Evolutionary conservation across 37 sponge, comb jelly and placozoan species (phyloP).

Genomic region (Eunapius fragilis): DNA sequence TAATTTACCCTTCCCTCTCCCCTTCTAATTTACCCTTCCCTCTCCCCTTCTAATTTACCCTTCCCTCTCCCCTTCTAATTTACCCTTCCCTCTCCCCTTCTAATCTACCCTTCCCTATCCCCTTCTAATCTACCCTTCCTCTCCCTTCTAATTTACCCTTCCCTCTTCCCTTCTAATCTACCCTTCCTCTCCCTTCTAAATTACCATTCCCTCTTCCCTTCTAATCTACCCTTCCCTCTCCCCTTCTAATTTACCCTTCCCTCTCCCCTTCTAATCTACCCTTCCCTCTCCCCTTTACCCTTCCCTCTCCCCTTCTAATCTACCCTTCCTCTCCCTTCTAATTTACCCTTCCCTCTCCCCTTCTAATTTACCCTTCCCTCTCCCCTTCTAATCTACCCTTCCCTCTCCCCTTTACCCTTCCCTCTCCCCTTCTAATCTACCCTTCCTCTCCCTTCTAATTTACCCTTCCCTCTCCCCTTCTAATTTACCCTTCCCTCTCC

Average conservation of each 20-base stretch:
- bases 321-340: constrained; percentile 39
- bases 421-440: neutral
- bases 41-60: neutral
- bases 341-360: neutral
- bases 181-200: constrained; percentile 29
- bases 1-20: neutral
- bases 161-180: constrained; percentile 10
- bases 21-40: constrained; percentile 48
- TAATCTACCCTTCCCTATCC: neutral
- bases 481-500: neutral
- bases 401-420: neutral
- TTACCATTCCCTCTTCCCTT: neutral
- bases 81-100: constrained; percentile 46
- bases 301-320: neutral
- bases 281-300: constrained; percentile 17
- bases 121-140: constrained; percentile 48
- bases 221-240: constrained; percentile 47
- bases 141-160: neutral
- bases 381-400: neutral
- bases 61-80: neutral
- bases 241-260: neutral
- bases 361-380: constrained; percentile 47
- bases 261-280: constrained; percentile 13
- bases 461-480: constrained; percentile 46
- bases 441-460: neutral